A percentile compares a stretch with the other conserved stretches of the same genome.
Evolutionary conservation across 2,888 invertebrate genomes (phyloP).

Genomic region (Eupithecia subfuscata): DNA sequence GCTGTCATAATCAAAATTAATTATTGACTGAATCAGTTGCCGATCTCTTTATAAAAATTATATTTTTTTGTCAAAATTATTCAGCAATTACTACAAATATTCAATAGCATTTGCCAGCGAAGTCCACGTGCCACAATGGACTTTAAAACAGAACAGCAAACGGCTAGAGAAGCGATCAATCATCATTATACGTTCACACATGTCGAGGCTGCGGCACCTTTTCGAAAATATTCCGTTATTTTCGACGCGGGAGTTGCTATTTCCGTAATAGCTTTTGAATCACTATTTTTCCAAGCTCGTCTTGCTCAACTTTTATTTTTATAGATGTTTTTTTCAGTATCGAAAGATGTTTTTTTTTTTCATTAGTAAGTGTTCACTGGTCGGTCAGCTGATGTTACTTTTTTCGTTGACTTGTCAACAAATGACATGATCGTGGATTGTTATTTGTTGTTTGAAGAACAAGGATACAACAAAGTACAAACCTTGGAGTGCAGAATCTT

Average conservation of each 20-base stretch:
- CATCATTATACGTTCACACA: conserved; percentile 55
- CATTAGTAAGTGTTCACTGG: not conserved
- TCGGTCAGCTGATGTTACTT: not conserved
- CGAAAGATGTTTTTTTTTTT: not conserved
- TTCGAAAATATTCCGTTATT: conserved; percentile 72
- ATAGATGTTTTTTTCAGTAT: conserved; percentile 25
- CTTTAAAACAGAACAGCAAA: conserved; percentile 51
- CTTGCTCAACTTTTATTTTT: conserved; percentile 13
- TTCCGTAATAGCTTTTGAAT: conserved; percentile 56
- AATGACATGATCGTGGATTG: not conserved
- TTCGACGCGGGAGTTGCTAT: conserved; percentile 73
- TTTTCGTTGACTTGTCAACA: not conserved
- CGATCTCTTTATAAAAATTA: no score
- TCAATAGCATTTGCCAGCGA: conserved; percentile 26
- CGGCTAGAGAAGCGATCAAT: conserved; percentile 56
- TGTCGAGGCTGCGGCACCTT: conserved; percentile 63
- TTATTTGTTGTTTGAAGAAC: not conserved
- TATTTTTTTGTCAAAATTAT: not conserved
- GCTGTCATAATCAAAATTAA: no score
- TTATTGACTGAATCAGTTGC: no score
- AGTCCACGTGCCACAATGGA: conserved; percentile 40
- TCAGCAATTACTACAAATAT: conserved; percentile 5
- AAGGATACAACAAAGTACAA: not conserved
- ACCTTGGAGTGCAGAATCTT: not conserved
- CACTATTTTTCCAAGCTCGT: conserved; percentile 23